Evolutionary conservation across 2,113 vertebrate genomes (phyloP).

Genomic region (Calidris pugnax): DNA sequence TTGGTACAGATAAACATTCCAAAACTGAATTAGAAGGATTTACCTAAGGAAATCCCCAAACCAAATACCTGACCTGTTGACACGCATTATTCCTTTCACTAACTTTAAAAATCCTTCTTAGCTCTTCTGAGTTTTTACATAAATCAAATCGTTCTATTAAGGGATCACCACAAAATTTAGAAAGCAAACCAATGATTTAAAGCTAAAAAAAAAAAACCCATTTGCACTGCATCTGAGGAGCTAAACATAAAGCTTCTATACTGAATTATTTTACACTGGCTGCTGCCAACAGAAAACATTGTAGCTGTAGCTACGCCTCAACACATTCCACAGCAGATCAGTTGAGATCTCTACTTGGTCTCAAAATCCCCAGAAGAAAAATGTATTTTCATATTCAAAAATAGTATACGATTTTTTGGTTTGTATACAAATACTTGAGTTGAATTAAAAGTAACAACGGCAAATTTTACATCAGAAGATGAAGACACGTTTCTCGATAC

Average conservation of each 20-base stretch:
- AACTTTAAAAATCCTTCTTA: neutral
- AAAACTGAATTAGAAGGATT: neutral
- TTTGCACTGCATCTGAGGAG: neutral
- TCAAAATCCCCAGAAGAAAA: neutral
- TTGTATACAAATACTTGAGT: neutral
- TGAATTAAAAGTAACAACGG: neutral
- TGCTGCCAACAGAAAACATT: neutral
- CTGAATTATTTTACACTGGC: neutral
- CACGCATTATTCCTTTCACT: neutral
- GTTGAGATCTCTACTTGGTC: neutral
- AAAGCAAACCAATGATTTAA: neutral
- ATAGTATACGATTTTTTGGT: neutral
- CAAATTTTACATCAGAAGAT: neutral
- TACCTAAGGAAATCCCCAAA: neutral
- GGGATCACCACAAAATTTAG: neutral
- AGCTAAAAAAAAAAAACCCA: neutral
- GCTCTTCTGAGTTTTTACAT: neutral
- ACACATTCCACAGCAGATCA: neutral
- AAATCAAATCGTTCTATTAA: neutral
- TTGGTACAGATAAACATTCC: neutral
- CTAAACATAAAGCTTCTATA: neutral
- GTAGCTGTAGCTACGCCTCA: neutral
- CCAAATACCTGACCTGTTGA: neutral
- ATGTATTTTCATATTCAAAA: neutral
- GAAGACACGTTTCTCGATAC: rapidly evolving